Percentiles rank a stretch among this genome's conserved stretches.
Evolutionary conservation across 2,888 invertebrate species (phyloP).

Genomic region (Megalurothrips usitatus): DNA sequence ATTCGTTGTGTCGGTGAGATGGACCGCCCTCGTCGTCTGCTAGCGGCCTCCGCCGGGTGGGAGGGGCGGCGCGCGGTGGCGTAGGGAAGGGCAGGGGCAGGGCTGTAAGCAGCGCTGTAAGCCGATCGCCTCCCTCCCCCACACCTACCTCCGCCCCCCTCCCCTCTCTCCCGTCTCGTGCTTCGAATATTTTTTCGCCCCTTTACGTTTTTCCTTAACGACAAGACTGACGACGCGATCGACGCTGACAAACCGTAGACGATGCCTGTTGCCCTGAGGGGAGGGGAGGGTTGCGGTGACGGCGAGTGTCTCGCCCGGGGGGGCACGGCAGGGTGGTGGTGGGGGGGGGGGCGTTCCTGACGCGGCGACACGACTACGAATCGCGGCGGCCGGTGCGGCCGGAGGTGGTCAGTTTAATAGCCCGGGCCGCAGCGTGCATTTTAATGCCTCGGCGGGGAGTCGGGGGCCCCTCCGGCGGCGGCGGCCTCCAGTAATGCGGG

Average conservation of each 20-base stretch:
- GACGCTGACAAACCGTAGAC: too few species aligned
- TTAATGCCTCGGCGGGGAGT: too few species aligned
- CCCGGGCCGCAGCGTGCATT: too few species aligned
- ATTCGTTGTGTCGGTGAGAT: neutral
- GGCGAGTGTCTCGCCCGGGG: too few species aligned
- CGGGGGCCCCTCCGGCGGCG: too few species aligned
- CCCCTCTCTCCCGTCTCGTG: neutral
- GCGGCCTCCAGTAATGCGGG: too few species aligned
- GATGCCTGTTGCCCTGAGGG: too few species aligned
- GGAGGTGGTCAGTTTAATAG: too few species aligned
- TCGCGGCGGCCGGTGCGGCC: too few species aligned
- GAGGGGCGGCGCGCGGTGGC: neutral
- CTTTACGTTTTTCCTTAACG: neutral
- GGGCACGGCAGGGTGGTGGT: neutral
- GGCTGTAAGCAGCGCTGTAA: neutral
- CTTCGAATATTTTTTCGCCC: neutral
- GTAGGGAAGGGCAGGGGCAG: neutral
- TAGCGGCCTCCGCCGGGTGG: too few species aligned
- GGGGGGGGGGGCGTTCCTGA: neutral
- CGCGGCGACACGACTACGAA: neutral
- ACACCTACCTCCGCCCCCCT: neutral
- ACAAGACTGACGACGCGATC: too few species aligned
- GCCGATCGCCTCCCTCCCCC: neutral
- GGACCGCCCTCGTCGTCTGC: neutral
- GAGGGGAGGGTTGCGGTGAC: too few species aligned